phyloP scores from a whole-genome alignment of 2,797 vertebrate genomes.

The Margarornis squamiger region DNA sequence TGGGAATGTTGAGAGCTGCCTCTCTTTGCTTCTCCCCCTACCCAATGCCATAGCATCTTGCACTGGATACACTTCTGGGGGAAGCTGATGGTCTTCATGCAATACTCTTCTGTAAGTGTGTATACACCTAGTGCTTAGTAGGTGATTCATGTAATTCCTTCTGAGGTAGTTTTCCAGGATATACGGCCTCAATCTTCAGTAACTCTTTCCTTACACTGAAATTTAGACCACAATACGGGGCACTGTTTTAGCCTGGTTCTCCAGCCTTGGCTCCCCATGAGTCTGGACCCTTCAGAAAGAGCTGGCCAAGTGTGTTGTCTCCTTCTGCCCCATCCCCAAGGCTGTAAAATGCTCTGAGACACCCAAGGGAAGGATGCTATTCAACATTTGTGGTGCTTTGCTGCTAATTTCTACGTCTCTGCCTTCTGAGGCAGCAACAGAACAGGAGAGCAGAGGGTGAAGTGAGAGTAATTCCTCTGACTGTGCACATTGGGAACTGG shows the following conservation, averaged over 20 bases:
- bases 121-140: background rate
- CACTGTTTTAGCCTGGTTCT: background rate
- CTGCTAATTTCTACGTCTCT: conserved; percentile 16
- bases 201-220: background rate
- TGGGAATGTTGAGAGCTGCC: background rate
- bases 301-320: background rate
- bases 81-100: background rate
- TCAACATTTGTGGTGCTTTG: background rate
- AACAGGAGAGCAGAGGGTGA: conserved; percentile 28
- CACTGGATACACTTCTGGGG: rapidly evolving
- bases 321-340: conserved; percentile 19
- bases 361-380: background rate
- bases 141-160: background rate
- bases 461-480: conserved; percentile 54
- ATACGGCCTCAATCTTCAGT: background rate
- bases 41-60: rapidly evolving
- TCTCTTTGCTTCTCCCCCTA: background rate
- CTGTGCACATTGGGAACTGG: conserved; percentile 48
- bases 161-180: background rate
- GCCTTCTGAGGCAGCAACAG: conserved; percentile 27
- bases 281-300: conserved; percentile 25
- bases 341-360: background rate
- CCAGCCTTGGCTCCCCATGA: background rate
- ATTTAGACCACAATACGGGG: background rate
- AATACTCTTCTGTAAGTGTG: background rate